Evolutionary conservation across 2,113 vertebrate species (phyloP).

Genomic region (Cyrtonyx montezumae): DNA sequence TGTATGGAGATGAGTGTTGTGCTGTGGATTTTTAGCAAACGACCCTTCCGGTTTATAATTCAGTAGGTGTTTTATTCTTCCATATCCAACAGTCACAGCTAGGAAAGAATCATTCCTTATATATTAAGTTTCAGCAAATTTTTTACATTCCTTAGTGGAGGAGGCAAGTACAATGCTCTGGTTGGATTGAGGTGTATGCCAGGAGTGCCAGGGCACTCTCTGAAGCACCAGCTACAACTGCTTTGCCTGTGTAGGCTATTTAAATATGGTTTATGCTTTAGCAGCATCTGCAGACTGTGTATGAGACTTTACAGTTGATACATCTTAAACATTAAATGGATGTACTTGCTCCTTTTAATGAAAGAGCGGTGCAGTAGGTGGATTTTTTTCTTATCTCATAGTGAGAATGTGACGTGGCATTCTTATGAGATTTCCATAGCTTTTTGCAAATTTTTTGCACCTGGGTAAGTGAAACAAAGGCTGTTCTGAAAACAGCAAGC

Average conservation of each 20-base stretch:
- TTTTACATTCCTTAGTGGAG: neutral
- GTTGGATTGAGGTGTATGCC: neutral
- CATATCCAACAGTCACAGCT: rapidly evolving
- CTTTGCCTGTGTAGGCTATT: neutral
- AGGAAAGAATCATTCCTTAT: rapidly evolving
- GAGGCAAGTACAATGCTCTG: neutral
- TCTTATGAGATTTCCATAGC: neutral
- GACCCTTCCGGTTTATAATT: neutral
- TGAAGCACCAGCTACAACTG: neutral
- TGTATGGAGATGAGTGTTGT: neutral
- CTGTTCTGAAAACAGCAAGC: neutral
- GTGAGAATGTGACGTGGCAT: neutral
- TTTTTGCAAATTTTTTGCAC: neutral
- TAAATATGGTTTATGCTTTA: neutral
- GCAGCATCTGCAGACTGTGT: neutral
- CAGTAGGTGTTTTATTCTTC: neutral
- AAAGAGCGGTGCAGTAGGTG: neutral
- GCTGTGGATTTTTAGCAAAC: neutral
- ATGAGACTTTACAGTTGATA: neutral
- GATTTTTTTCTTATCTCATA: neutral
- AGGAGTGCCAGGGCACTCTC: neutral
- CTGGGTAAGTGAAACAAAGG: neutral
- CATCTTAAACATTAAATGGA: neutral
- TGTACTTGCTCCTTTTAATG: neutral
- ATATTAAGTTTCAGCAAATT: rapidly evolving